A percentile compares a stretch with the other conserved stretches of the same genome.
These are phyloP conservation scores for Trypoxylon attenuatum DNA, from an alignment of 2,888 invertebrate genomes.

Conservation along the genomic window DNA sequence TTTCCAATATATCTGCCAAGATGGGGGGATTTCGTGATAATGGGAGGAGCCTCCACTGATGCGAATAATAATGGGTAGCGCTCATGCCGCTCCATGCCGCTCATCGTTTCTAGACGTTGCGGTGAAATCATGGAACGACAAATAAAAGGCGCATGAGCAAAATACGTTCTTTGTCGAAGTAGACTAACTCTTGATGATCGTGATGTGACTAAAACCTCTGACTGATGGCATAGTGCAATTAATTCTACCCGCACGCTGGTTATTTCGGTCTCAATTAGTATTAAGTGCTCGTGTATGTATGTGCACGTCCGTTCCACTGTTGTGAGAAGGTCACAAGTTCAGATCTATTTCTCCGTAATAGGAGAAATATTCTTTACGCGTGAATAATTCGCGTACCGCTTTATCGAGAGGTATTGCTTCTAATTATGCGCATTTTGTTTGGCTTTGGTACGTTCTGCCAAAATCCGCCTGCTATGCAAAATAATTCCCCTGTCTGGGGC, in stretches of 20 bases:
- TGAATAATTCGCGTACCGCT: neutral
- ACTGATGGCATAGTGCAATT: conserved; percentile 14
- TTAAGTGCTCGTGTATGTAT: conserved; percentile 26
- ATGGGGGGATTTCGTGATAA: too few species aligned
- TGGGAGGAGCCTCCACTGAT: too few species aligned
- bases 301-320: conserved; percentile 14
- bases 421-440: neutral
- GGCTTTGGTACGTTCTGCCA: neutral
- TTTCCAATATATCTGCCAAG: conserved; percentile 4
- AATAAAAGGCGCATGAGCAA: neutral
- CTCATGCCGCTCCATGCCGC: too few species aligned
- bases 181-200: neutral
- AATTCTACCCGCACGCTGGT: conserved; percentile 25
- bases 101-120: neutral
- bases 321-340: conserved; percentile 29
- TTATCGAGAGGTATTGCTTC: neutral
- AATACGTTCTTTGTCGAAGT: neutral
- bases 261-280: conserved; percentile 39
- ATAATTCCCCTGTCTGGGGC: conserved; percentile 12
- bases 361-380: neutral
- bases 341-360: conserved; percentile 11
- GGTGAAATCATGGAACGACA: neutral
- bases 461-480: neutral
- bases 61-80: too few species aligned
- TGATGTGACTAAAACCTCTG: conserved; percentile 1